A percentile compares a stretch with the other conserved stretches of the same genome.
These are phyloP conservation scores for Edolisoma coerulescens DNA, from an alignment of 2,113 vertebrate genomes.

Conservation along the genomic window DNA sequence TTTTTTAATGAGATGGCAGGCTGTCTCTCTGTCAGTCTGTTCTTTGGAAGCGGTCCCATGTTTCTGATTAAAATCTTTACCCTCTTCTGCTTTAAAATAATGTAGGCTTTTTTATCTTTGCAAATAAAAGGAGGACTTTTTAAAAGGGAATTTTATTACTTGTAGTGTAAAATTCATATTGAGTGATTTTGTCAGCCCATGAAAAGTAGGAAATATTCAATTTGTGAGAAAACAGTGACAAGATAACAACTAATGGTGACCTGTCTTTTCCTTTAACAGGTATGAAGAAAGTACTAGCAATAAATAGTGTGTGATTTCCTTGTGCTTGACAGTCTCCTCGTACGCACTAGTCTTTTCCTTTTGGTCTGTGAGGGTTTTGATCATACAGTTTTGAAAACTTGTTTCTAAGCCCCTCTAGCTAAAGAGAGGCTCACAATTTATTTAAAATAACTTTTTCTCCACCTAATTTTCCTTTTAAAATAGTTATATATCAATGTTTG, in stretches of 20 bases:
- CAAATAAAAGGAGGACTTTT: neutral
- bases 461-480: neutral
- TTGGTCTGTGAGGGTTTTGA: neutral
- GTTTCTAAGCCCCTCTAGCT: neutral
- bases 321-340: neutral
- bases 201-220: neutral
- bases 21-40: slow-evolving; percentile 32
- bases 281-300: neutral
- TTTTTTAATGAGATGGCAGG: slow-evolving; percentile 25
- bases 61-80: slow-evolving; percentile 39
- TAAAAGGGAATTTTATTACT: neutral
- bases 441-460: neutral
- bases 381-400: neutral
- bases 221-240: neutral
- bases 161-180: neutral
- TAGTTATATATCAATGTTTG: neutral
- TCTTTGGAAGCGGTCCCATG: slow-evolving; percentile 34
- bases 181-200: neutral
- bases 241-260: neutral
- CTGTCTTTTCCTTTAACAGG: neutral
- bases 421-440: neutral
- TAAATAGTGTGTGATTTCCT: neutral
- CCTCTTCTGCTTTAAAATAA: slow-evolving; percentile 1
- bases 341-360: neutral
- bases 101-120: neutral